Conservation (phyloP, 2,797 vertebrate species). For the Stomatorhinus walkeri region DNA sequence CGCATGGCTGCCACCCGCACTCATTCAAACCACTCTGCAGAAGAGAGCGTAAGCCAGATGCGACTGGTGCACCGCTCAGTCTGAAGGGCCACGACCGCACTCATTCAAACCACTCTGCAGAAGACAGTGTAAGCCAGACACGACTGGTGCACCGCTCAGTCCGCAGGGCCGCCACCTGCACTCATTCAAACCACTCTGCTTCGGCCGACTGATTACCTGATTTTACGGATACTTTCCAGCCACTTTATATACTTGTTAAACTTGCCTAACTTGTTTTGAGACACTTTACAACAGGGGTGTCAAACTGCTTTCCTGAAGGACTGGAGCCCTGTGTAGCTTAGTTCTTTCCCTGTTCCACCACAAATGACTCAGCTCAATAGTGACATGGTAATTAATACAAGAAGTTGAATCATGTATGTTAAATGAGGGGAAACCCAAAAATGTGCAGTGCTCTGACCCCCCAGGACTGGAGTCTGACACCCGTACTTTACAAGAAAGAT, state of each 20-base stretch:
- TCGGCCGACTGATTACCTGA: constrained; percentile 46
- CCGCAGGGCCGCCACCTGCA: background rate
- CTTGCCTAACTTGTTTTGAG: background rate
- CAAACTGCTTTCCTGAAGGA: too few relatives aligned
- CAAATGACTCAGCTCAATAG: too few relatives aligned
- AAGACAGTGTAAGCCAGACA: background rate
- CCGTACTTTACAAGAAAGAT: background rate
- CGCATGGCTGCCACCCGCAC: background rate
- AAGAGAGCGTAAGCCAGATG: background rate
- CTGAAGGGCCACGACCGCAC: background rate
- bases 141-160: background rate
- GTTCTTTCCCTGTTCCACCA: too few relatives aligned
- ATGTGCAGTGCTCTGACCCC: too few relatives aligned
- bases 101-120: background rate
- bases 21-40: background rate
- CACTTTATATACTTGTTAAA: background rate
- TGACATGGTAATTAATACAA: too few relatives aligned
- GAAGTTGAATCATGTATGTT: too few relatives aligned
- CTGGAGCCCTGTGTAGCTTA: too few relatives aligned
- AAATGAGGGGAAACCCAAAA: too few relatives aligned
- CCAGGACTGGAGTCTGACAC: too few relatives aligned
- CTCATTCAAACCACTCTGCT: constrained; percentile 19
- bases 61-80: background rate
- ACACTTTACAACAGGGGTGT: background rate
- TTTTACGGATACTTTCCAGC: background rate